Percentiles rank a stretch among this genome's conserved stretches.
Evolutionary conservation across 2,888 invertebrate genomes (phyloP).

Genomic region (Apamea epomidion): DNA sequence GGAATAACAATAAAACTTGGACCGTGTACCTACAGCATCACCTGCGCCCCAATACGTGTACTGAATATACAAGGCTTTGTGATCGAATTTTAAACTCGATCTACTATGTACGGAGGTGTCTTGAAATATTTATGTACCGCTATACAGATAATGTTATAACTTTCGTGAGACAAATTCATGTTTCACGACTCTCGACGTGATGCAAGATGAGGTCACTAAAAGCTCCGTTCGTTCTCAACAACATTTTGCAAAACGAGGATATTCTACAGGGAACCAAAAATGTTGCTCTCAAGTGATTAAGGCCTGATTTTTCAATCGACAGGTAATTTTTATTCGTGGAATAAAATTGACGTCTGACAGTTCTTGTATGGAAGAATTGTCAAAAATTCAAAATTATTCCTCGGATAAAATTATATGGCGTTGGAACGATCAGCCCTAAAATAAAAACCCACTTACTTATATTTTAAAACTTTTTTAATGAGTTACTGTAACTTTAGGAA

Average conservation of each 20-base stretch:
- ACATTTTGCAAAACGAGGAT: neutral
- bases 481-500: neutral
- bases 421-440: neutral
- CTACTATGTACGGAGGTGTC: constrained; percentile 21
- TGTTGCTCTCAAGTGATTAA: no score
- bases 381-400: no score
- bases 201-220: neutral
- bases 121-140: constrained; percentile 9
- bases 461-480: neutral
- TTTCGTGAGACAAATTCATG: constrained; percentile 11
- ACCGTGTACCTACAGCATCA: constrained; percentile 84
- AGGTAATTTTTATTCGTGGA: no score
- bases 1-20: constrained; percentile 88
- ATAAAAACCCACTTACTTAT: neutral
- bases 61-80: constrained; percentile 75
- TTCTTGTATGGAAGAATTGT: no score
- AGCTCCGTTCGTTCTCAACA: neutral
- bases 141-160: constrained; percentile 34
- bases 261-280: neutral
- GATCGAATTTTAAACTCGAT: constrained; percentile 69
- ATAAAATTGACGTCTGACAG: no score
- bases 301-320: no score
- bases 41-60: constrained; percentile 85
- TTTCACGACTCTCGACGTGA: constrained; percentile 16
- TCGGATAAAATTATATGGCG: no score